phyloP scores from a whole-genome alignment of 1,140 invertebrate species.

The Pogonomyrmex californicus region DNA sequence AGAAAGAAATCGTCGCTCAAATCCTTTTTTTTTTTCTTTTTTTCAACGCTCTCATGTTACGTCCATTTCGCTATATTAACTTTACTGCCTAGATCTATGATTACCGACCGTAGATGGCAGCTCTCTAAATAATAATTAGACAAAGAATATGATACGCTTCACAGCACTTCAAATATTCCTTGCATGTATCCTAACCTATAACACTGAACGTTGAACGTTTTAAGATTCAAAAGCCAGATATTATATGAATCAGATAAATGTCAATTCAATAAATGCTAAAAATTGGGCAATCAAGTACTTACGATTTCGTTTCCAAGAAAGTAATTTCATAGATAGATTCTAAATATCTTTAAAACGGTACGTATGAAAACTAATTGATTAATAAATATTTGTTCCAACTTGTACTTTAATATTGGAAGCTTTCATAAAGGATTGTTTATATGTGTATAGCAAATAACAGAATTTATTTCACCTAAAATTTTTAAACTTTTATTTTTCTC shows the following conservation, averaged over 20 bases:
- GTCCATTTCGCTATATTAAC: too few relatives aligned
- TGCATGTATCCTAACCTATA: background rate
- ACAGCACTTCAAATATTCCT: background rate
- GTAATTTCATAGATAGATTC: background rate
- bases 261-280: background rate
- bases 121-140: background rate
- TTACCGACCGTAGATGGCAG: background rate
- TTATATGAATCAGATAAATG: background rate
- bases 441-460: background rate
- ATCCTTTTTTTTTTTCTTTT: too few relatives aligned
- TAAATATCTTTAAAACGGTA: background rate
- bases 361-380: background rate
- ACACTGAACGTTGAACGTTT: background rate
- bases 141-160: background rate
- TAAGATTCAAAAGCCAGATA: background rate
- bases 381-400: background rate
- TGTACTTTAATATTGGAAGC: background rate
- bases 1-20: too few relatives aligned
- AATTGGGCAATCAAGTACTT: background rate
- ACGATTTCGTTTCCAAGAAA: background rate
- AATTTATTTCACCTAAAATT: conserved; percentile 19
- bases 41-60: too few relatives aligned
- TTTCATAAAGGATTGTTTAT: conserved; percentile 1
- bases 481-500: background rate
- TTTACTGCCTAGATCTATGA: too few relatives aligned